Conservation (phyloP, 2,888 invertebrate genomes). For the Eupithecia dodoneata region DNA sequence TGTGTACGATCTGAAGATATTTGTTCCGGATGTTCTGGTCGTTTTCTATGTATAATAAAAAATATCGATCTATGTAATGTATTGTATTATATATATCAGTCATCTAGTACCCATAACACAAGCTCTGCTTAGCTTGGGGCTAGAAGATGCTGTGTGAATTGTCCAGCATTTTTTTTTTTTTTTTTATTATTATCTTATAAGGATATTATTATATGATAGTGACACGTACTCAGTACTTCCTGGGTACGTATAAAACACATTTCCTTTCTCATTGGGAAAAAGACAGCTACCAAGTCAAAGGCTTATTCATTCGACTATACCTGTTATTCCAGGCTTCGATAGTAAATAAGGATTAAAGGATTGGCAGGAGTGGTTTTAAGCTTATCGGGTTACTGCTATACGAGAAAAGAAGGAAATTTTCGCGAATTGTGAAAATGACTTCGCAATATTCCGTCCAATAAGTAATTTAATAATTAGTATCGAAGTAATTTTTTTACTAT, state of each 20-base stretch:
- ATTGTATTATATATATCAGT: no score
- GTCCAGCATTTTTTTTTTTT: no score
- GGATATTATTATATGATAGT: not conserved
- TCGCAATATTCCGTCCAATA: not conserved
- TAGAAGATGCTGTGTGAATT: no score
- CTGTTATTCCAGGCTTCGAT: slow-evolving; percentile 56
- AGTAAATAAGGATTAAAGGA: slow-evolving; percentile 78
- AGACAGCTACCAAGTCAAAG: slow-evolving; percentile 46
- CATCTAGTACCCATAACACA: no score
- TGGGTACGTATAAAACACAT: not conserved
- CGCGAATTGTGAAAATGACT: not conserved
- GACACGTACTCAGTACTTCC: not conserved
- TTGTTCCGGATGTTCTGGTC: no score
- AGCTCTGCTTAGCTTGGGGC: no score
- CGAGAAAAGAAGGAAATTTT: not conserved
- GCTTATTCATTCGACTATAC: slow-evolving; percentile 51
- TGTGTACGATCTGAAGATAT: no score
- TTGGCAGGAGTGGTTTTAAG: slow-evolving; percentile 72
- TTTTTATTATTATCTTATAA: no score
- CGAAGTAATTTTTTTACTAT: no score
- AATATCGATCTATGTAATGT: no score
- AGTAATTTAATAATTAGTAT: no score
- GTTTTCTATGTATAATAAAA: no score
- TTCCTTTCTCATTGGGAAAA: not conserved
- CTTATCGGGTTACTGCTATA: slow-evolving; percentile 19